Conservation (phyloP, 2,797 vertebrate species). For the Poeciliopsis turneri region DNA sequence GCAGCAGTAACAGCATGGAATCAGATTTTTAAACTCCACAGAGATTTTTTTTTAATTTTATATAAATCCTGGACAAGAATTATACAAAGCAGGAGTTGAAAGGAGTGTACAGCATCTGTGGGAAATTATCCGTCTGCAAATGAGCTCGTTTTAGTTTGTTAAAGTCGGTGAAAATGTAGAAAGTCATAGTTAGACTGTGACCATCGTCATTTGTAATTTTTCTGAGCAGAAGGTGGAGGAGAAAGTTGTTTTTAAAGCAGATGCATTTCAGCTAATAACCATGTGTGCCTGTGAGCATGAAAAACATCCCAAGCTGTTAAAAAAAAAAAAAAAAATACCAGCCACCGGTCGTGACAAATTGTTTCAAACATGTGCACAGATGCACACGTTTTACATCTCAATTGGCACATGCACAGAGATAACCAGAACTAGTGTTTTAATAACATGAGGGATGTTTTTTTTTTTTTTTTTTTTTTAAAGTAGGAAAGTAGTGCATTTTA, state of each 20-base stretch:
- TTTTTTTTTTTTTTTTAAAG: slow-evolving; percentile 59
- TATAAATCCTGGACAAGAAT: slow-evolving; percentile 46
- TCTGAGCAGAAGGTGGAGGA: slow-evolving; percentile 64
- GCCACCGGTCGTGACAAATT: slow-evolving; percentile 43
- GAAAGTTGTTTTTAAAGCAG: slow-evolving; percentile 61
- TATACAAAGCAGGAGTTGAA: slow-evolving; percentile 50
- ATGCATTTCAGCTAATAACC: slow-evolving; percentile 63
- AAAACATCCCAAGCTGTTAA: slow-evolving; percentile 74
- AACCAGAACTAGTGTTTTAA: slow-evolving; percentile 35
- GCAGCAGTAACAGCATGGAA: slow-evolving; percentile 11
- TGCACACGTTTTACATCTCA: slow-evolving; percentile 27
- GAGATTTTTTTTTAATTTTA: slow-evolving; percentile 23
- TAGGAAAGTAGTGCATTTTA: slow-evolving; percentile 51
- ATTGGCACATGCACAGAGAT: slow-evolving; percentile 38
- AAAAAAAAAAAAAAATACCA: slow-evolving; percentile 38
- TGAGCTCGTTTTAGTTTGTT: slow-evolving; percentile 60
- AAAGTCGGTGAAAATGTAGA: slow-evolving; percentile 50
- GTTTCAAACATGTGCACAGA: slow-evolving; percentile 28
- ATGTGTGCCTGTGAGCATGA: slow-evolving; percentile 67
- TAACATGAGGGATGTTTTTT: slow-evolving; percentile 12
- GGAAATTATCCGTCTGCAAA: slow-evolving; percentile 64
- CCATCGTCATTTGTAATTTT: slow-evolving; percentile 46
- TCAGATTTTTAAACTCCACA: slow-evolving; percentile 37
- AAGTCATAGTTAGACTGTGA: slow-evolving; percentile 59
- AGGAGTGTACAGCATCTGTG: slow-evolving; percentile 53